A percentile compares a stretch with the other conserved stretches of the same genome.
These are phyloP conservation scores for Bombus sibiricus DNA, from an alignment of 1,140 invertebrate species.

Conservation along the genomic window DNA sequence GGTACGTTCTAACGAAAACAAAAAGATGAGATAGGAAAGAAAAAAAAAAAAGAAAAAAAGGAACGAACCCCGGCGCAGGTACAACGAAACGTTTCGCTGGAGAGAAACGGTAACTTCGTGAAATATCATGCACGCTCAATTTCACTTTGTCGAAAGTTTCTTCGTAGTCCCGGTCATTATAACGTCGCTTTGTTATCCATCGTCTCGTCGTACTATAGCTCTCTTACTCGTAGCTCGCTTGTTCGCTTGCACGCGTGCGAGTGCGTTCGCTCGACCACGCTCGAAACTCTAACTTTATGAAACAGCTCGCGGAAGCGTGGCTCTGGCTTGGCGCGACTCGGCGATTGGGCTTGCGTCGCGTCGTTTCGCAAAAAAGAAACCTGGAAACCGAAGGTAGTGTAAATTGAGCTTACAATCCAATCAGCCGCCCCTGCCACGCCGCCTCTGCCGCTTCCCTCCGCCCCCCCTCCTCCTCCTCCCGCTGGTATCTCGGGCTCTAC, in stretches of 20 bases:
- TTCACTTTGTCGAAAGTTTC: constrained; percentile 59
- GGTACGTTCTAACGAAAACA: background rate
- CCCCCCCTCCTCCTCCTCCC: background rate
- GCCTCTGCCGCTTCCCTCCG: constrained; percentile 30
- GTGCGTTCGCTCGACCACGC: background rate
- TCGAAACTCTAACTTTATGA: constrained; percentile 58
- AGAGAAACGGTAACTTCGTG: constrained; percentile 26
- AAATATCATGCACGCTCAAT: constrained; percentile 53
- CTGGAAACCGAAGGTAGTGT: constrained; percentile 70
- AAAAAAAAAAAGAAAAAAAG: too few relatives aligned
- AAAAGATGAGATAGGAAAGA: background rate
- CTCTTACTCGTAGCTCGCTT: background rate
- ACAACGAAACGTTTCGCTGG: background rate
- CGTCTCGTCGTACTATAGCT: constrained; percentile 2
- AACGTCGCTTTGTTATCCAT: constrained; percentile 60
- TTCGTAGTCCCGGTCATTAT: constrained; percentile 52
- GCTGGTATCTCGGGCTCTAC: constrained; percentile 23
- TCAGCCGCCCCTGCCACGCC: constrained; percentile 67
- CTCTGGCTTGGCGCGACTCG: background rate
- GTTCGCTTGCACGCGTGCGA: too few relatives aligned
- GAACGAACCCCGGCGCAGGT: background rate
- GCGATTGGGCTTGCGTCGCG: constrained; percentile 26
- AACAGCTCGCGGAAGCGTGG: constrained; percentile 44
- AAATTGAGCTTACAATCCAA: constrained; percentile 81
- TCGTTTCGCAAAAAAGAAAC: constrained; percentile 24